phyloP scores from a whole-genome alignment of 2,797 vertebrate species.

The Acipenser ruthenus region DNA sequence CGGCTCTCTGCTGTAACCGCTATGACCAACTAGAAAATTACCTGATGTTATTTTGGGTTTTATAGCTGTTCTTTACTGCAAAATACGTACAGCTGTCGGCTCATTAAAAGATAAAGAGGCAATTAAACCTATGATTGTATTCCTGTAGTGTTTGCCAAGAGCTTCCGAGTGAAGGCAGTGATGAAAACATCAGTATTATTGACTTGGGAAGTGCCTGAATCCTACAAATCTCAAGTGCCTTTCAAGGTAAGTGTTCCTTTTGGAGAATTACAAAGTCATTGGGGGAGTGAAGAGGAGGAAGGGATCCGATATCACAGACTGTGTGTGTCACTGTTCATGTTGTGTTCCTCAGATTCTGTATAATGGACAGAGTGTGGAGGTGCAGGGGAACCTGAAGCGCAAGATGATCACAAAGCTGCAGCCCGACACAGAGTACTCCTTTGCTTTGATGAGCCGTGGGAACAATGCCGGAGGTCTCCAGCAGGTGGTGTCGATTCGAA shows the following conservation, averaged over 20 bases:
- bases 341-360: slow-evolving; percentile 75
- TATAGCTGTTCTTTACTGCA: slow-evolving; percentile 6
- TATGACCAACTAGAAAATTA: no score
- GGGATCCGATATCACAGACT: no score
- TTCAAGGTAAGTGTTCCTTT: slow-evolving; percentile 74
- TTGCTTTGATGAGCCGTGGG: slow-evolving; percentile 85
- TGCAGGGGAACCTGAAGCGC: slow-evolving; percentile 75
- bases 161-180: slow-evolving; percentile 86
- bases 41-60: neutral
- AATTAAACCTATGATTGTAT: slow-evolving; percentile 16
- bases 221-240: slow-evolving; percentile 80
- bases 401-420: slow-evolving; percentile 82
- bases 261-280: neutral
- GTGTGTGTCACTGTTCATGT: no score
- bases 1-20: no score
- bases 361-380: slow-evolving; percentile 89
- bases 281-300: neutral
- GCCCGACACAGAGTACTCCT: slow-evolving; percentile 90
- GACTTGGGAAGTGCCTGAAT: slow-evolving; percentile 92
- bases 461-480: slow-evolving; percentile 84
- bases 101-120: neutral
- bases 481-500: slow-evolving; percentile 89
- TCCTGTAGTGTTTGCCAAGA: slow-evolving; percentile 84
- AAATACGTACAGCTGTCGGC: neutral
- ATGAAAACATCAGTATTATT: slow-evolving; percentile 90